phyloP scores from a whole-genome alignment of 2,113 vertebrate genomes.

The Chaetops frenatus region DNA sequence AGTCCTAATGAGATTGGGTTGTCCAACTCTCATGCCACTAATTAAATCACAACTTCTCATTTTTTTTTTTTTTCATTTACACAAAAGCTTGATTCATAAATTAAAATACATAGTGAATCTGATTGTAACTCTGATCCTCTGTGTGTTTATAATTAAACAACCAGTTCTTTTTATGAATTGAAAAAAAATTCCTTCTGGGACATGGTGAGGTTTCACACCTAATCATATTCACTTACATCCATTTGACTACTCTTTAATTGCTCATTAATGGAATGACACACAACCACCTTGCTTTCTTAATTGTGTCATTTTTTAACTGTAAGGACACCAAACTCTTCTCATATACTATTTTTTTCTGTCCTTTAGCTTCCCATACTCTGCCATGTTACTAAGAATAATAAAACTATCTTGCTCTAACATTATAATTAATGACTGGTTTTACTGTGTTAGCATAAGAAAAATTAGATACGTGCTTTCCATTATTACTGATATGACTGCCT shows the following conservation, averaged over 20 bases:
- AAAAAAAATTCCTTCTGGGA: background rate
- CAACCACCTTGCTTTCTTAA: background rate
- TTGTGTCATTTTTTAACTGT: background rate
- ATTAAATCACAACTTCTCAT: conserved; percentile 14
- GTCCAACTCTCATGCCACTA: background rate
- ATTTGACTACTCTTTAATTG: background rate
- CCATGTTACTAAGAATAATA: background rate
- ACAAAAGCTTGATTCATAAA: conserved; percentile 27
- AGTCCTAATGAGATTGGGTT: background rate
- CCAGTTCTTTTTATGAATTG: background rate
- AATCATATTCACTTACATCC: background rate
- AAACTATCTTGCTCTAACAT: background rate
- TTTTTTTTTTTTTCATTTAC: background rate
- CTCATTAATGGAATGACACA: background rate
- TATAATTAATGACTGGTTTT: background rate
- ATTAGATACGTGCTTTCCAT: background rate
- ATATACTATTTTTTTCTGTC: background rate
- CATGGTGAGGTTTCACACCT: background rate
- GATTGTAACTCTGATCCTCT: conserved; percentile 3
- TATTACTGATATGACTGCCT: background rate
- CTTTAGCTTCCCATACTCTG: background rate
- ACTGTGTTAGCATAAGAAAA: background rate
- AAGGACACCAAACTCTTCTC: background rate
- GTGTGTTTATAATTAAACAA: background rate
- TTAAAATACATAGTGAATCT: background rate